Conservation (phyloP, 2,888 invertebrate genomes). For the Cephalotes varians region DNA sequence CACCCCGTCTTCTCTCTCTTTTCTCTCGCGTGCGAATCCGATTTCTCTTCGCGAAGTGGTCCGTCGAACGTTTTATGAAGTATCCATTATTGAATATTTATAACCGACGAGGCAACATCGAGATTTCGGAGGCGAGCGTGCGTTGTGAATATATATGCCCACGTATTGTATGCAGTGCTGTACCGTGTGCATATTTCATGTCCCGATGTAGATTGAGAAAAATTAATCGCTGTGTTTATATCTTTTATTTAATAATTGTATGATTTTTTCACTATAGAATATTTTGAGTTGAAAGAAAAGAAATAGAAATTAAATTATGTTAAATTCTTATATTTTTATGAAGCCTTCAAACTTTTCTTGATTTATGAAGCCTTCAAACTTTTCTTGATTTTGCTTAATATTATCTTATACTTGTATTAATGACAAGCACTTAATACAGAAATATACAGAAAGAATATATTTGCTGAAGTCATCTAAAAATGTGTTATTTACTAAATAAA, state of each 20-base stretch:
- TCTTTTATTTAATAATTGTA: neutral
- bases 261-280: neutral
- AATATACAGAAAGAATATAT: no score
- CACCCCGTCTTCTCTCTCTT: neutral
- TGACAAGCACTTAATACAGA: neutral
- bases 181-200: slow-evolving; percentile 18
- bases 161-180: neutral
- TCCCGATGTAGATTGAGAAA: neutral
- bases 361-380: neutral
- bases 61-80: slow-evolving; percentile 35
- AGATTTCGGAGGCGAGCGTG: slow-evolving; percentile 21
- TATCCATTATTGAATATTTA: slow-evolving; percentile 48
- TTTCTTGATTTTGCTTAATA: neutral
- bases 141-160: neutral
- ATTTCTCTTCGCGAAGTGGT: slow-evolving; percentile 13
- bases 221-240: slow-evolving; percentile 19
- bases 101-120: slow-evolving; percentile 32
- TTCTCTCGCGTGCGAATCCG: slow-evolving; percentile 8
- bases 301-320: neutral
- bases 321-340: neutral
- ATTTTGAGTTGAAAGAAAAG: neutral
- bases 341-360: neutral
- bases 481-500: no score
- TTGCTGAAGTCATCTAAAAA: no score
- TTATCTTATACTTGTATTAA: neutral